phyloP scores from a whole-genome alignment of 2,797 vertebrate genomes.

The Cichlasoma orientale region DNA sequence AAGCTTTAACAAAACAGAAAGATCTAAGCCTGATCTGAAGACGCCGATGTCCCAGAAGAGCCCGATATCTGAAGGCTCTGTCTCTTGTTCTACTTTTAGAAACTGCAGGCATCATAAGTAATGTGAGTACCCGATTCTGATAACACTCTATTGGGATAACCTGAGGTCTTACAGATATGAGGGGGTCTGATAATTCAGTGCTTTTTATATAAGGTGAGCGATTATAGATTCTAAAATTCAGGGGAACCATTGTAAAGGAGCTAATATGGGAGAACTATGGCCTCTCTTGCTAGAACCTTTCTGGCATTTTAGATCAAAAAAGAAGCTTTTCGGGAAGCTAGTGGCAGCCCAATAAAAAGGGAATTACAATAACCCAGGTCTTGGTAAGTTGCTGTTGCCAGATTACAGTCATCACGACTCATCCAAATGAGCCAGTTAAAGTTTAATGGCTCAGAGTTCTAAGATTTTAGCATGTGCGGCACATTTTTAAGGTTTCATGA shows the following conservation, averaged over 20 bases:
- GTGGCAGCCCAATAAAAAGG: neutral
- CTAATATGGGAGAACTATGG: accelerated
- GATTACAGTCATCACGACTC: neutral
- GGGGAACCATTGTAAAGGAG: too few species aligned
- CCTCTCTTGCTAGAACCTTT: neutral
- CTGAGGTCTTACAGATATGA: neutral
- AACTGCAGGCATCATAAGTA: accelerated
- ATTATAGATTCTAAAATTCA: neutral
- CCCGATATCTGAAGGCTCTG: neutral
- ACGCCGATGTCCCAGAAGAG: neutral
- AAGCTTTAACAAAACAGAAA: neutral
- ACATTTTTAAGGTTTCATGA: neutral
- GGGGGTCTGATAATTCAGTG: neutral
- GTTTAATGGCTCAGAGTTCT: too few species aligned
- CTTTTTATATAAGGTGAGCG: neutral
- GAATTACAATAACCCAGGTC: neutral
- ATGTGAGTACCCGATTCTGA: neutral
- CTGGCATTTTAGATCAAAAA: neutral
- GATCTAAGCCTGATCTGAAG: neutral
- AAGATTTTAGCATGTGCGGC: neutral
- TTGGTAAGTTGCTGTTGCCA: neutral
- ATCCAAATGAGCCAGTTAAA: neutral
- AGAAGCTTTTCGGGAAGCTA: neutral
- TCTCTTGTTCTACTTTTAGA: neutral
- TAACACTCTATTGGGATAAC: neutral